phyloP scores from a whole-genome alignment of 2,888 invertebrate genomes.

The Aspidiotus rigidus region DNA sequence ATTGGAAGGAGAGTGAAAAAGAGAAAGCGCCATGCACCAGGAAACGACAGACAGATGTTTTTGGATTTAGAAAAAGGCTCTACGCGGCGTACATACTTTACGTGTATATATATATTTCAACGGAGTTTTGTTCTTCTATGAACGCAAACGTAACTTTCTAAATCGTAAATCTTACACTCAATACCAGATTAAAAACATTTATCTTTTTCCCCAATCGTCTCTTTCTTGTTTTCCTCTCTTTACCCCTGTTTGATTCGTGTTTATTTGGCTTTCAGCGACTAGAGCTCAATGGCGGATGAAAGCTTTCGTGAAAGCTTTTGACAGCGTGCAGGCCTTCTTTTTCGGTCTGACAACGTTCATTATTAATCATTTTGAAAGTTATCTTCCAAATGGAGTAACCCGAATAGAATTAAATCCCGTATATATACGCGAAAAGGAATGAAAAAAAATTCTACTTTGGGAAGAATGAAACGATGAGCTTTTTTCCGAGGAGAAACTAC shows the following conservation, averaged over 20 bases:
- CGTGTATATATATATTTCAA: constrained; percentile 12
- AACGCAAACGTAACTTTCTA: constrained; percentile 28
- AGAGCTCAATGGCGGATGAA: constrained; percentile 20
- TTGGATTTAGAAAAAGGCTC: constrained; percentile 9
- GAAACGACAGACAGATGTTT: constrained; percentile 26
- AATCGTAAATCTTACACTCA: constrained; percentile 34
- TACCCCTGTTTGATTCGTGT: constrained; percentile 22
- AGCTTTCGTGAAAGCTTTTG: constrained; percentile 22
- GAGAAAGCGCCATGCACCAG: constrained; percentile 11
- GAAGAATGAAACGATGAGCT: neutral
- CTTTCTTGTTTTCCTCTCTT: neutral
- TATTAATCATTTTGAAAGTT: constrained; percentile 34
- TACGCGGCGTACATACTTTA: no score
- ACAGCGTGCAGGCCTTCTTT: constrained; percentile 13
- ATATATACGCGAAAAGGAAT: neutral
- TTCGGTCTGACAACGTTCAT: constrained; percentile 8
- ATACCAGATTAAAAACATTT: constrained; percentile 34
- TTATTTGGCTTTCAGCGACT: constrained; percentile 26
- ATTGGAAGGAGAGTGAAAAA: neutral
- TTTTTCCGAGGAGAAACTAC: neutral
- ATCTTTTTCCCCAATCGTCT: constrained; percentile 15
- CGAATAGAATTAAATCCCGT: constrained; percentile 5
- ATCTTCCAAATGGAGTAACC: constrained; percentile 29
- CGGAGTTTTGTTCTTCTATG: constrained; percentile 26
- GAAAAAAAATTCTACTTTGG: constrained; percentile 7